These are phyloP conservation scores for Drosophila limbata DNA, from an alignment of 2,888 invertebrate species.

Conservation along the genomic window DNA sequence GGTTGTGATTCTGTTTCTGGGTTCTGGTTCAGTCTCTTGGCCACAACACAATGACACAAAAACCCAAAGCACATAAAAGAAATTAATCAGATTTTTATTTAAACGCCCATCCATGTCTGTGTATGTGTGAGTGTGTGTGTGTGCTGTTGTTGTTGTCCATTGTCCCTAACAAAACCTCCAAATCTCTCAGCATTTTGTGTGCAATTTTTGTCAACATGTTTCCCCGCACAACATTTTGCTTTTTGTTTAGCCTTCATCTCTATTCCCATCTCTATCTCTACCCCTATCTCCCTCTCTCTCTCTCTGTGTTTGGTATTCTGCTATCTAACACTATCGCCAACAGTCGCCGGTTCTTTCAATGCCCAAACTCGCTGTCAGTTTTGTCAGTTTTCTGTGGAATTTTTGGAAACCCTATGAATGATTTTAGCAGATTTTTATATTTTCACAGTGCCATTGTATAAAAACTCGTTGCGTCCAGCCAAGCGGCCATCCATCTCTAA, in stretches of 20 bases:
- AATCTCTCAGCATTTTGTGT: conserved; percentile 65
- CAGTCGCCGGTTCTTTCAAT: conserved; percentile 22
- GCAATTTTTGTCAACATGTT: conserved; percentile 80
- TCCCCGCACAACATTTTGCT: conserved; percentile 53
- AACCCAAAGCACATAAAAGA: conserved; percentile 75
- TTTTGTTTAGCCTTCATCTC: conserved; percentile 27
- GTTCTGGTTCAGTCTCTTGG: conserved; percentile 33
- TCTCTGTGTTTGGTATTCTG: neutral
- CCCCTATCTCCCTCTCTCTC: neutral
- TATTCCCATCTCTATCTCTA: neutral
- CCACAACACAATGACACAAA: conserved; percentile 74
- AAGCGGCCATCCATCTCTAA: conserved; percentile 66
- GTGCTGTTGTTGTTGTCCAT: conserved; percentile 52
- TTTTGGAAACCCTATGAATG: conserved; percentile 69
- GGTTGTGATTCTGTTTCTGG: conserved; percentile 19
- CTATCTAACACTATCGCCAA: conserved; percentile 41
- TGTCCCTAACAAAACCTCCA: conserved; percentile 67
- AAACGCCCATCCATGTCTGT: conserved; percentile 69
- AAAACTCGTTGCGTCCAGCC: conserved; percentile 65
- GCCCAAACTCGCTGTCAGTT: conserved; percentile 51
- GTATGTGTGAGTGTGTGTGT: conserved; percentile 7
- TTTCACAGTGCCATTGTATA: conserved; percentile 62
- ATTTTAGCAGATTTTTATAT: conserved; percentile 77
- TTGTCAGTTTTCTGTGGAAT: conserved; percentile 68
- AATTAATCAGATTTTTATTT: conserved; percentile 82